Conservation (phyloP, 2,888 invertebrate species). For the Nemapogon koenigi region DNA sequence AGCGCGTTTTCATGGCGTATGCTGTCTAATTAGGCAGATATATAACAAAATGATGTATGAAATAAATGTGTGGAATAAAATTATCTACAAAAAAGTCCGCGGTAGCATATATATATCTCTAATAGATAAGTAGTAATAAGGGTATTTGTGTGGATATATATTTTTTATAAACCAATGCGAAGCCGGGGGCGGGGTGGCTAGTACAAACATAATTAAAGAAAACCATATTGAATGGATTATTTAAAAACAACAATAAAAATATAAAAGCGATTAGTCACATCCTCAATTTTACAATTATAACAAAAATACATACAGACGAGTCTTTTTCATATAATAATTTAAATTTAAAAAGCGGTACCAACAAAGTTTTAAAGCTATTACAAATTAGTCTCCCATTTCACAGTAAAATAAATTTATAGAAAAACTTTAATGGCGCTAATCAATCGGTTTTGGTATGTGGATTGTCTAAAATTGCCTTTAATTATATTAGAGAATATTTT, state of each 20-base stretch:
- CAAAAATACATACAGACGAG: not conserved
- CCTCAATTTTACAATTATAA: constrained; percentile 1
- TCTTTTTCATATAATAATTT: not conserved
- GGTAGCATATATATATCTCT: too few species aligned
- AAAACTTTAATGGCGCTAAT: not conserved
- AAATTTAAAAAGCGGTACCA: not conserved
- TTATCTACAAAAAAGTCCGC: too few species aligned
- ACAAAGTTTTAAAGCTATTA: constrained; percentile 1
- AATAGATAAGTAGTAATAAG: too few species aligned
- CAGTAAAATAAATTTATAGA: not conserved
- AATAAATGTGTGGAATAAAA: too few species aligned
- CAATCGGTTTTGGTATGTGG: not conserved
- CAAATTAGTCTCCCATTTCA: constrained; percentile 1
- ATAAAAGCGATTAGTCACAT: not conserved
- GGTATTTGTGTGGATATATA: too few species aligned
- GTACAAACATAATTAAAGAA: too few species aligned
- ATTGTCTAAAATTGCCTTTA: constrained; percentile 6
- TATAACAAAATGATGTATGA: too few species aligned
- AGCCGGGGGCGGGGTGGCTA: too few species aligned
- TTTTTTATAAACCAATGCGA: too few species aligned
- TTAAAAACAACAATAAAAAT: not conserved
- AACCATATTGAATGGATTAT: too few species aligned
- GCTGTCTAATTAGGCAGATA: too few species aligned
- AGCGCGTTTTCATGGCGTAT: too few species aligned
- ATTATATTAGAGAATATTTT: not conserved